Evolutionary conservation across 2,888 invertebrate species (phyloP).

Genomic region (Noctua pronuba): DNA sequence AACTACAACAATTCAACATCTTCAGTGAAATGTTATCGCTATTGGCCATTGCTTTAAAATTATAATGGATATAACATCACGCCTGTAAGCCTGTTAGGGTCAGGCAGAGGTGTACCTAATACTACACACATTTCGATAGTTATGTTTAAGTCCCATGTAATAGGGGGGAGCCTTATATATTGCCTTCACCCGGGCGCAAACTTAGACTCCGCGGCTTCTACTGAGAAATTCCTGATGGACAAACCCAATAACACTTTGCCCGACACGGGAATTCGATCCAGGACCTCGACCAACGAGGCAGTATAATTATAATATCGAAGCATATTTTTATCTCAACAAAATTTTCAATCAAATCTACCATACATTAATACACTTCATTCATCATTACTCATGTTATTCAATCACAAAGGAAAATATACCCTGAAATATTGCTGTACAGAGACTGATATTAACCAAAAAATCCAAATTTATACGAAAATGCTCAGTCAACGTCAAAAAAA

Average conservation of each 20-base stretch:
- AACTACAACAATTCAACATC: not conserved
- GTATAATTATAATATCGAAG: not conserved
- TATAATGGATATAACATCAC: too few species aligned
- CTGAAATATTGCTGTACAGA: not conserved
- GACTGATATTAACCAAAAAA: conserved; percentile 17
- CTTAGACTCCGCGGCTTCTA: too few species aligned
- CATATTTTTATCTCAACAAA: not conserved
- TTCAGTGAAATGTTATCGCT: not conserved
- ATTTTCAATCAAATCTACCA: not conserved
- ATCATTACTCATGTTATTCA: not conserved
- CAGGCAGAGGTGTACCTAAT: not conserved
- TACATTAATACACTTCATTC: conserved; percentile 1
- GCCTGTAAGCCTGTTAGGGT: not conserved
- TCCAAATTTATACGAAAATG: conserved; percentile 18
- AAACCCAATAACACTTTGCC: too few species aligned
- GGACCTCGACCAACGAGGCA: too few species aligned
- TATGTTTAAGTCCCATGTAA: too few species aligned
- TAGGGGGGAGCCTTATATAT: too few species aligned
- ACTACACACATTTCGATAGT: too few species aligned
- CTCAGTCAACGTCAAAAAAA: conserved; percentile 52
- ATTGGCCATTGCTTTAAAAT: too few species aligned
- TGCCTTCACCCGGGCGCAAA: too few species aligned
- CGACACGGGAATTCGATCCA: too few species aligned
- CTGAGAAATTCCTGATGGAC: too few species aligned
- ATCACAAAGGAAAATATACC: not conserved